Evolutionary conservation across 2,113 vertebrate species (phyloP), one percentile per base, ranked within the genome.

Genomic region (Camelus dromedarius): DNA sequence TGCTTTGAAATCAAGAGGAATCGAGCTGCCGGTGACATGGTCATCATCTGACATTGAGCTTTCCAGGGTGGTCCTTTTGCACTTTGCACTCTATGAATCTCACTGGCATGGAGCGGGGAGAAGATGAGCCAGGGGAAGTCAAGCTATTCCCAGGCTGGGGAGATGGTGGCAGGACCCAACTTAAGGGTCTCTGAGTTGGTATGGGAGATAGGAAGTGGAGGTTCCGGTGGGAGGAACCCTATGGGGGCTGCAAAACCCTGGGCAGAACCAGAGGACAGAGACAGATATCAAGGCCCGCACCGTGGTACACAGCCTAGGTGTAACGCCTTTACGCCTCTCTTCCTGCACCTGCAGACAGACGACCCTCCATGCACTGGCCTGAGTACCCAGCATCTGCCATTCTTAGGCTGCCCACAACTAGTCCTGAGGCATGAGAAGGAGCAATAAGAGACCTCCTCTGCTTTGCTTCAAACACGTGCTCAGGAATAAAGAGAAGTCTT

Each of bases 391-490:
- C 76, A 48, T 24, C 56, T 83, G 54, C 24, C 77, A 83, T 64
- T 76, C 12, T 6, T 35, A 81, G 75, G 46, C 85, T 89, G 77
- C 42, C 54, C 54, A 58, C 32, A 77, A 5, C 42, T 46, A 46
- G 30, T 64, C 30, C 24, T 7, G 42, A 89, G 15, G n/a, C 52
- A 62, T 76, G 20, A 19, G 8, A 83, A 84, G 50, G 2, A 54
- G 24, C 64, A 50, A 28, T 20, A 48, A 28, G 70, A 72, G 48
- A 73, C 64, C 38, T 50, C n/a, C 24, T 67, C 56, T 9, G 28
- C 62, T 88, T 91, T 87, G 50, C 95, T 60, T 89, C 84, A 84
- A 35, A 50, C 73, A 89, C 30, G 50, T 66, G 20, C 22, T 66
- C 70, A 84, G 48, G 62, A 84, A 46, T 54, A 66, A 89, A 56